Evolutionary conservation across 2,797 vertebrate genomes (phyloP), one percentile per base, ranked within the genome.

Genomic region (Malurus leucopterus): DNA sequence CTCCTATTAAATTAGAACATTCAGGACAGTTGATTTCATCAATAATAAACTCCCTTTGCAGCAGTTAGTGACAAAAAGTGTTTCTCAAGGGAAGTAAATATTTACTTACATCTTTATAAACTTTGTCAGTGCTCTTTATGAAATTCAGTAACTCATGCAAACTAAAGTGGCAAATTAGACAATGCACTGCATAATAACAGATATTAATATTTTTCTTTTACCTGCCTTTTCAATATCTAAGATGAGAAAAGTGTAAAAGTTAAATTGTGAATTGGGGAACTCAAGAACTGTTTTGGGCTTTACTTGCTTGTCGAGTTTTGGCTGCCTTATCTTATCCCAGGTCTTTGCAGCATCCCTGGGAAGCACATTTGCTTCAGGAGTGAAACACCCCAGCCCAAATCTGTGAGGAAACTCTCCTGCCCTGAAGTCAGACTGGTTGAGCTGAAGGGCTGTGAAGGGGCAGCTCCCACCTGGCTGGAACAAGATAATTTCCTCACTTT

Each of bases 51-150:
- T 76, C 49, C 30, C 22, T 85, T 93, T 86, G 55, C 47, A 83
- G 62, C n/a, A 77, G 84, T 77, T 90, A 90, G 50, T 77, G 74
- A 68, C 40, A 84, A 91, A 91, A 91, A 85, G 29, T 19, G 19
- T 77, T 92, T 91, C 82, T 78, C 51, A 59, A 70, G 34, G 57
- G 86, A 90, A 46, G 57, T 71, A 89, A 91, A 87, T 89, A 88
- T 83, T 93, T 94, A 47, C 59, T 83, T 84, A 77, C 41, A 40
- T 73, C 85, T 87, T 87, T 84, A 77, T 77, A 72, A 95, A 93
- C 47, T 92, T 91, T 77, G 51, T 86, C 24, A 34, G 32, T 70
- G 27, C 11, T 83, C 62, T 88, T 70, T 55, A n/a, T 44, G 38
- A 61, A 94, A 65, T 22, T 84, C 51, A 83, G 55, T 41, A 77